Evolutionary conservation across 2,888 invertebrate species (phyloP), one percentile per base, ranked within the genome.

Genomic region (Mimachlamys varia): DNA sequence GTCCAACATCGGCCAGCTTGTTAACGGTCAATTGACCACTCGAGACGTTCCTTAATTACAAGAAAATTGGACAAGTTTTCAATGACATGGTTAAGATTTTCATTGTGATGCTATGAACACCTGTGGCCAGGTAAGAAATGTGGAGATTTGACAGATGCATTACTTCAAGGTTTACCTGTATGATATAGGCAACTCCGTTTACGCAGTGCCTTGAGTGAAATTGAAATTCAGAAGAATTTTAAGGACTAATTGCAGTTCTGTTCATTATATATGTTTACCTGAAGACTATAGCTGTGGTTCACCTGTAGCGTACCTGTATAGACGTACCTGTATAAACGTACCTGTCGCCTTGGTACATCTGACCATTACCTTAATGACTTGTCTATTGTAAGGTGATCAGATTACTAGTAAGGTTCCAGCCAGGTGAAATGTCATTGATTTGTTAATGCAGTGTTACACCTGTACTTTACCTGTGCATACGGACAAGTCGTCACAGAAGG

Each of bases 401-500:
- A n/a, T 58, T 58, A 58, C 19, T 7, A 19, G 58, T 58, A 22
- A 58, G 58, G n/a, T 58, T 58, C 58, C 19, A 19, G 19, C 58
- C 58, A 76, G 76, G 33, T 76, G 22, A n/a, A 22, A n/a, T 22
- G 76, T 76, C 76, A 76, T 76, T 76, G 76, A 76, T 76, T 76
- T 27, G 76, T 33, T 33, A 12, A 76, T 76, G 76, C 27, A 76
- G 27, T 76, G 10, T 76, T 76, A 76, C 76, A 76, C 76, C 27
- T 76, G 76, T 76, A 76, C 76, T 76, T 76, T 76, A 33, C 76
- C 33, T 76, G 33, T 58, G 58, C 58, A 58, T 76, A 15, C n/a
- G 22, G 19, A 58, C 58, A 58, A 58, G 22, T 58, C 58, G 76
- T 76, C 33, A 33, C n/a, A 62, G n/a, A 62, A n/a, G 44, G 76